Evolutionary conservation across 2,888 invertebrate genomes (phyloP).

Genomic region (Timema podura): DNA sequence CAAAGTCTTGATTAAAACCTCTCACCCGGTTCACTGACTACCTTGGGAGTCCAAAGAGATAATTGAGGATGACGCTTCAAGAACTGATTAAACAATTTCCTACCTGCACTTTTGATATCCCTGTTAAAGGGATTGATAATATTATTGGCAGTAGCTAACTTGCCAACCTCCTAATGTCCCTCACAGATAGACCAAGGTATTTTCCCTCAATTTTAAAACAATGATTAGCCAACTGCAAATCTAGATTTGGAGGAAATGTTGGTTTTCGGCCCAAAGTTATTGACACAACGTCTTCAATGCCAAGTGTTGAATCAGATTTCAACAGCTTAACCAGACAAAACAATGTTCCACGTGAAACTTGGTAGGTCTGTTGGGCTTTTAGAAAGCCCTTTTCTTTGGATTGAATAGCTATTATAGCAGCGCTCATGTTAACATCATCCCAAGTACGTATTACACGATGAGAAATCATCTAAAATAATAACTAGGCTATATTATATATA

Average conservation of each 20-base stretch:
- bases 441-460: too few relatives aligned
- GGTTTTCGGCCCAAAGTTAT: slow-evolving; percentile 4
- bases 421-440: neutral
- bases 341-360: neutral
- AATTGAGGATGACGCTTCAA: neutral
- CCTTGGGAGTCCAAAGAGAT: neutral
- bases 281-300: neutral
- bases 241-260: neutral
- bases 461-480: too few relatives aligned
- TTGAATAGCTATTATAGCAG: slow-evolving; percentile 1
- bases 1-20: neutral
- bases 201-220: neutral
- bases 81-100: neutral
- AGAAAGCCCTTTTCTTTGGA: slow-evolving; percentile 3
- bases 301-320: neutral
- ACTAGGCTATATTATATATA: too few relatives aligned
- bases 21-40: neutral
- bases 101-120: neutral
- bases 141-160: neutral
- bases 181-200: neutral
- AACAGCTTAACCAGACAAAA: neutral
- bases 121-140: neutral
- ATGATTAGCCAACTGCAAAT: slow-evolving; percentile 6
- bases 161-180: neutral
- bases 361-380: neutral